Percentiles rank a stretch among this genome's conserved stretches.
Evolutionary conservation across 2,888 invertebrate genomes (phyloP).

Genomic region (Ditylenchus weischeri): DNA sequence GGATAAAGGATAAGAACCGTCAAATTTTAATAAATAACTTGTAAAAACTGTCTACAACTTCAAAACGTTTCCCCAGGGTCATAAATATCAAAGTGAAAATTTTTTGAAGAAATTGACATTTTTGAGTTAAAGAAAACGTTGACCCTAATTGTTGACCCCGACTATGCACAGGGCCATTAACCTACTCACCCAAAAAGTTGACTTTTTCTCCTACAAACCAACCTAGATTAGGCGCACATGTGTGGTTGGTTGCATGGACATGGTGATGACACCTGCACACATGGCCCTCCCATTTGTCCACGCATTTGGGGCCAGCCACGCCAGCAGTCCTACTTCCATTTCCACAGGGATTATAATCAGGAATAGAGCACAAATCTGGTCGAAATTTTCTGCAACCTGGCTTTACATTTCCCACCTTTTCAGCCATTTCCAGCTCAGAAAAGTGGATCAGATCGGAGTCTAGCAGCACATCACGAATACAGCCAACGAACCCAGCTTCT

Average conservation of each 20-base stretch:
- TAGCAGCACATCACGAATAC: conserved; percentile 39
- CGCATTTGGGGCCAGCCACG: conserved; percentile 16
- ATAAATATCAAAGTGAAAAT: no score
- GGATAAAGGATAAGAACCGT: no score
- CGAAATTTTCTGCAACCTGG: conserved; percentile 37
- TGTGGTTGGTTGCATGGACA: conserved; percentile 30
- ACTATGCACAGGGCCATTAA: no score
- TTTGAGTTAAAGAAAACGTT: no score
- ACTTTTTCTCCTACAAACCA: not conserved
- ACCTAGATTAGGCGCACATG: conserved; percentile 11
- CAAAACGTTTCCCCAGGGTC: no score
- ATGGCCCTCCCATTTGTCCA: conserved; percentile 46
- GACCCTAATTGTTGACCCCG: no score
- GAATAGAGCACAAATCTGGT: conserved; percentile 29
- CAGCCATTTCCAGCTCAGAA: conserved; percentile 42
- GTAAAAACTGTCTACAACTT: no score
- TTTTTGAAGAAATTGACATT: no score
- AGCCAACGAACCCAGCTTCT: conserved; percentile 35
- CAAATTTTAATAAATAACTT: no score
- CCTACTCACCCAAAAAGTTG: no score
- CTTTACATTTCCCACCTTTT: conserved; percentile 40
- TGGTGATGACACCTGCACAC: conserved; percentile 45
- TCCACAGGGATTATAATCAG: conserved; percentile 34
- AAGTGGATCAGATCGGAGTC: conserved; percentile 46
- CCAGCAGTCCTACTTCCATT: not conserved